These are phyloP conservation scores for Adoxophyes honmai DNA, from an alignment of 1,140 invertebrate species.

Conservation along the genomic window DNA sequence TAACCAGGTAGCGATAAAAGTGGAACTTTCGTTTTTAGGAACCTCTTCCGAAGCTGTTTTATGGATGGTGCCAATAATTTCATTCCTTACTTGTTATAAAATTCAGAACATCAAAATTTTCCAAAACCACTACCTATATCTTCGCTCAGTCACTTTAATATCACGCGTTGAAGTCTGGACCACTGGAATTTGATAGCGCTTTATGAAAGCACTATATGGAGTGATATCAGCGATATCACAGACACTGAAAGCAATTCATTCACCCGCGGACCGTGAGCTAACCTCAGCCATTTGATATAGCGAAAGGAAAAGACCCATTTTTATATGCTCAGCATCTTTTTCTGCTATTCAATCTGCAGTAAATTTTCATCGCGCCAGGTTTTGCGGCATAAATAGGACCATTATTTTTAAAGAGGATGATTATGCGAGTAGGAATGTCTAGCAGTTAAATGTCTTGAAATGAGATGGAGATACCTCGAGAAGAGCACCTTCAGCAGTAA, in stretches of 20 bases:
- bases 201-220: constrained; percentile 1
- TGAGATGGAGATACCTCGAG: too few species aligned
- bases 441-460: not conserved
- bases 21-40: too few species aligned
- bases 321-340: constrained; percentile 15
- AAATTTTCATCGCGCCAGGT: constrained; percentile 34
- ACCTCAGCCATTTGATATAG: constrained; percentile 3
- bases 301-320: not conserved
- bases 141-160: too few species aligned
- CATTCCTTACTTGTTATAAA: too few species aligned
- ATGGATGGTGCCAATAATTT: too few species aligned
- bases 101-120: too few species aligned
- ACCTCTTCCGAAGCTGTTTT: too few species aligned
- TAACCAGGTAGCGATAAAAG: too few species aligned
- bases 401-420: constrained; percentile 28
- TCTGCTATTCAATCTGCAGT: constrained; percentile 39
- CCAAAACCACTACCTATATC: too few species aligned
- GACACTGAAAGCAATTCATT: not conserved
- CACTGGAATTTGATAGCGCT: not conserved
- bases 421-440: constrained; percentile 4
- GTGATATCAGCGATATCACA: not conserved
- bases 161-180: not conserved
- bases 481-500: too few species aligned
- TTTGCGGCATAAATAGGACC: constrained; percentile 20
- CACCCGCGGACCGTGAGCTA: not conserved